These are phyloP conservation scores for Chiloscyllium punctatum DNA, from an alignment of 2,797 vertebrate genomes.

Conservation along the genomic window DNA sequence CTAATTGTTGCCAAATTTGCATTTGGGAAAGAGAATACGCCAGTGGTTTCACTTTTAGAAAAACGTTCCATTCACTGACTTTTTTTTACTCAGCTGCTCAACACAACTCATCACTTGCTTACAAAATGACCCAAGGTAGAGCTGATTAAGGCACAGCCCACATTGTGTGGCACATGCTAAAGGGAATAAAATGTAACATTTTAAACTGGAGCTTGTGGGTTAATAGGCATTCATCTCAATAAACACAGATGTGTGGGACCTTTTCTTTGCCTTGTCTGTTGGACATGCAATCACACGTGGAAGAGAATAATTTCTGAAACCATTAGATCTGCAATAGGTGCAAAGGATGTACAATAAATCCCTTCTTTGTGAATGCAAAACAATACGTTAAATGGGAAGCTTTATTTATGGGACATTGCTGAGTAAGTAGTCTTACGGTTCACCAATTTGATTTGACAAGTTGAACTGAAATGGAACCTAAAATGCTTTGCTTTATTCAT, in stretches of 20 bases:
- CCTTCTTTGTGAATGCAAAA: slow-evolving; percentile 19
- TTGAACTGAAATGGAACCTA: not conserved
- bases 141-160: slow-evolving; percentile 58
- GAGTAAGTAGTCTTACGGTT: slow-evolving; percentile 17
- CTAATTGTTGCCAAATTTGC: not conserved
- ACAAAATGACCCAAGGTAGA: slow-evolving; percentile 45
- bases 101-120: not conserved
- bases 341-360: slow-evolving; percentile 22
- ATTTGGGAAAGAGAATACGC: not conserved
- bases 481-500: slow-evolving; percentile 16
- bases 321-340: slow-evolving; percentile 1
- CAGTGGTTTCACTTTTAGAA: not conserved
- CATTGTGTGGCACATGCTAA: slow-evolving; percentile 52
- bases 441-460: not conserved
- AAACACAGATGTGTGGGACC: slow-evolving; percentile 64
- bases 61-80: not conserved
- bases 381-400: not conserved
- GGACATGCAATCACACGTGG: slow-evolving; percentile 57
- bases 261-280: slow-evolving; percentile 61
- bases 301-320: slow-evolving; percentile 5
- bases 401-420: not conserved
- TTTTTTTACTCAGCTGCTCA: not conserved
- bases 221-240: slow-evolving; percentile 59
- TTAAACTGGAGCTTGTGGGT: slow-evolving; percentile 51
- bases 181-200: slow-evolving; percentile 62